Conservation (phyloP, 2,888 invertebrate species). For the Deilephila porcellus region DNA sequence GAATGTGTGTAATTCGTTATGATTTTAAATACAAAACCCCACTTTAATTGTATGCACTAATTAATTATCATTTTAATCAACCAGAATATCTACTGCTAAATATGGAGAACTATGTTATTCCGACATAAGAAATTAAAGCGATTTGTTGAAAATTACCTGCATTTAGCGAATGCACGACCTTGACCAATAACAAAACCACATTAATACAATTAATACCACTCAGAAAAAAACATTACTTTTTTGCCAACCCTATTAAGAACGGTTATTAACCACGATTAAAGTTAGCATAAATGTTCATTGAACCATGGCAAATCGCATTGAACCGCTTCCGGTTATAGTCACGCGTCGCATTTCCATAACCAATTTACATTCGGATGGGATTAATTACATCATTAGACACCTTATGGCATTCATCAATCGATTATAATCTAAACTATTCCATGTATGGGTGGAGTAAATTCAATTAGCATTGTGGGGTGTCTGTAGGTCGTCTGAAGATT, state of each 20-base stretch:
- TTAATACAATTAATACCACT: not conserved
- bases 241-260: slow-evolving; percentile 17
- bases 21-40: too few species aligned
- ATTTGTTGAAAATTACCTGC: too few species aligned
- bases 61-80: too few species aligned
- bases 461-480: not conserved
- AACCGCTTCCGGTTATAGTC: slow-evolving; percentile 36
- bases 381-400: slow-evolving; percentile 39
- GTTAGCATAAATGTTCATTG: slow-evolving; percentile 45
- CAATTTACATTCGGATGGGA: slow-evolving; percentile 35
- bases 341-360: slow-evolving; percentile 42
- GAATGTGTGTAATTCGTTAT: too few species aligned
- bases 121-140: too few species aligned
- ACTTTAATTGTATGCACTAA: too few species aligned
- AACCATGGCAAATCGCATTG: slow-evolving; percentile 36
- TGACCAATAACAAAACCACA: not conserved
- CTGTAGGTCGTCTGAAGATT: not conserved
- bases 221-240: not conserved
- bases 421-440: slow-evolving; percentile 31
- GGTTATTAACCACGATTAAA: slow-evolving; percentile 32
- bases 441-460: not conserved
- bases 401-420: slow-evolving; percentile 30
- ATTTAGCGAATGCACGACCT: not conserved
- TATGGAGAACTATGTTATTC: too few species aligned
- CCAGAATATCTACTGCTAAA: too few species aligned